Evolutionary conservation across 2,113 vertebrate genomes (phyloP).

Genomic region (Psittacus erithacus): DNA sequence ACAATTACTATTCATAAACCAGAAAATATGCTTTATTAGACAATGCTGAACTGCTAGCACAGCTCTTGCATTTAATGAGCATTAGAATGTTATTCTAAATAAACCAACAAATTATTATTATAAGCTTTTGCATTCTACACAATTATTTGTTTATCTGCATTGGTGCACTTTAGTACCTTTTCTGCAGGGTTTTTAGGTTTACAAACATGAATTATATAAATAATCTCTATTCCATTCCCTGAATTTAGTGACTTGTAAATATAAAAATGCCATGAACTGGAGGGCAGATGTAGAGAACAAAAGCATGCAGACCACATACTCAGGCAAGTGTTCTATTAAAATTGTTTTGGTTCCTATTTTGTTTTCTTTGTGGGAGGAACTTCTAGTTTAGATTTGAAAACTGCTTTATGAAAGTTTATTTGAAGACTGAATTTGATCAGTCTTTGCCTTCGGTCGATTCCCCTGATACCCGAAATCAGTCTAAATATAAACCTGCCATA

Average conservation of each 20-base stretch:
- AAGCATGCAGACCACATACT: neutral
- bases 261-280: neutral
- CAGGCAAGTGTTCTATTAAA: neutral
- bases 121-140: neutral
- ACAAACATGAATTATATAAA: neutral
- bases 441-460: neutral
- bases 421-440: neutral
- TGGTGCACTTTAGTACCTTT: neutral
- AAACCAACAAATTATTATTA: neutral
- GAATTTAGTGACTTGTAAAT: neutral
- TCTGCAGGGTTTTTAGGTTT: neutral
- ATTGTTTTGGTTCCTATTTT: neutral
- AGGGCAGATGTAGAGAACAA: neutral
- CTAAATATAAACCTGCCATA: neutral
- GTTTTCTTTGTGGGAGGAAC: neutral
- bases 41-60: neutral
- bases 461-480: neutral
- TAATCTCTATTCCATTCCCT: neutral
- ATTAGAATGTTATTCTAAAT: conserved; percentile 14
- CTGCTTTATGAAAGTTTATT: neutral
- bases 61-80: neutral
- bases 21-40: neutral
- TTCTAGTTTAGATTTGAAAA: neutral
- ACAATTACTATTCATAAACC: neutral
- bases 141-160: neutral